Evolutionary conservation across 2,113 vertebrate species (phyloP).

Genomic region (Megaceryle torquata): DNA sequence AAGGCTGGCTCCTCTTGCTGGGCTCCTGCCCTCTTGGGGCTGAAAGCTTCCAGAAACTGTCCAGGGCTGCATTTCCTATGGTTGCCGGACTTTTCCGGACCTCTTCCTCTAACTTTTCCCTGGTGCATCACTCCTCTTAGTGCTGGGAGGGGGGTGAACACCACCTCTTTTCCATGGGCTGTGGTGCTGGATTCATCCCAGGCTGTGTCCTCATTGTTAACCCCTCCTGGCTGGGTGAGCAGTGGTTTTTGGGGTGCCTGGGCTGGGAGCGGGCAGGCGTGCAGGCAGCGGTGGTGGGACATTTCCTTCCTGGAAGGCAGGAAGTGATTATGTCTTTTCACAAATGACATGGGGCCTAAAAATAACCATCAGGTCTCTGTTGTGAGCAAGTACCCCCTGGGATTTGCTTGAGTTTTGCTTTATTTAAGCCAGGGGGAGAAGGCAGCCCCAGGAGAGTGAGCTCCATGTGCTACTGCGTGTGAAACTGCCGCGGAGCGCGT

Average conservation of each 20-base stretch:
- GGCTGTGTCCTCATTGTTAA: not conserved
- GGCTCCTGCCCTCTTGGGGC: not conserved
- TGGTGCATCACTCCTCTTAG: not conserved
- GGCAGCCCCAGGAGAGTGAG: not conserved
- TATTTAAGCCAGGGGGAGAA: not conserved
- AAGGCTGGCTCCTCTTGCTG: not conserved
- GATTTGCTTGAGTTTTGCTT: not conserved
- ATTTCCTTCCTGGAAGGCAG: constrained; percentile 66
- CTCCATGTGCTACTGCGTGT: rapidly evolving
- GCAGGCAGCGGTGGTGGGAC: constrained; percentile 10
- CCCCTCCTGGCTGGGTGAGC: not conserved
- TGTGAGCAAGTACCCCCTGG: not conserved
- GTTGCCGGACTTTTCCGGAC: constrained; percentile 31
- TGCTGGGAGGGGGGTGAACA: rapidly evolving
- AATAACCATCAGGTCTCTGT: constrained; percentile 42
- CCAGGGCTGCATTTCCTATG: constrained; percentile 17
- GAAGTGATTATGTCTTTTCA: constrained; percentile 46
- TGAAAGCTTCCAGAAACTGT: constrained; percentile 3
- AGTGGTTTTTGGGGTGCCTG: not conserved
- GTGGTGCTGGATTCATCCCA: not conserved
- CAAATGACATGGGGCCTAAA: constrained; percentile 32
- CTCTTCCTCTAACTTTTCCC: not conserved
- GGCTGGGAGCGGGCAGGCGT: not conserved
- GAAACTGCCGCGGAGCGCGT: not conserved
- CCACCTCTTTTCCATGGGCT: not conserved